Evolutionary conservation across 1,140 invertebrate species (phyloP), one percentile per base, ranked within the genome.

Genomic region (Onthophagus taurus): DNA sequence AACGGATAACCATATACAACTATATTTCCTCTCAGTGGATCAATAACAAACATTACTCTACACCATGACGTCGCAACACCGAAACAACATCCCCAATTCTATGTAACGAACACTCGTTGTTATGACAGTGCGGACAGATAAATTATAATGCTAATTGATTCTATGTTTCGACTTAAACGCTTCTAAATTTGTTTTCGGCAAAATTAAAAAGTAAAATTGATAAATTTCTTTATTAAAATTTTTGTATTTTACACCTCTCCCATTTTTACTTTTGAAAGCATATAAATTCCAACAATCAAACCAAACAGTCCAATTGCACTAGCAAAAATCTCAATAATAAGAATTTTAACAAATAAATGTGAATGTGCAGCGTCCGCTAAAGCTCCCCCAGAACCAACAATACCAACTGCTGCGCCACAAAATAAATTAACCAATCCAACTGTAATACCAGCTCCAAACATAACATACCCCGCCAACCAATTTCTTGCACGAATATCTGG

Each of bases 241-340:
- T 55, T 44, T 57, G 53, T 30, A 50, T 42, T 44, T 58, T 57
- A 36, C 58, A n/a, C n/a, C n/a, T 62, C 50, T 4, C 58, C 60
- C 59, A 63, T 63, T 13, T 52, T 44, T 2, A 60, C 59, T 50
- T 61, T 63, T 0, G 61, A 60, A 7, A 61, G 59, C 70, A 90
- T 81, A 58, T 90, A 84, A 68, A 93, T 87, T 29, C 85, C 85
- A 41, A 93, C 85, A 62, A 93, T 93, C 12, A 93, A 71, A 38
- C 90, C 89, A 74, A 94, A 94, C 0, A 94, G 70, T 48, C 89
- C 89, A 65, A 94, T 92, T 45, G 89, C 89, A 67, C 83, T 88
- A 7, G 84, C 89, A 65, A 94, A 94, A 64, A 94, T 94, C 71
- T 94, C 89, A 31, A 94, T 79, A 58, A 94, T 90, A 8, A 94